These are phyloP conservation scores for Sebastes flavidus DNA, from an alignment of 2,797 vertebrate genomes.

Conservation along the genomic window DNA sequence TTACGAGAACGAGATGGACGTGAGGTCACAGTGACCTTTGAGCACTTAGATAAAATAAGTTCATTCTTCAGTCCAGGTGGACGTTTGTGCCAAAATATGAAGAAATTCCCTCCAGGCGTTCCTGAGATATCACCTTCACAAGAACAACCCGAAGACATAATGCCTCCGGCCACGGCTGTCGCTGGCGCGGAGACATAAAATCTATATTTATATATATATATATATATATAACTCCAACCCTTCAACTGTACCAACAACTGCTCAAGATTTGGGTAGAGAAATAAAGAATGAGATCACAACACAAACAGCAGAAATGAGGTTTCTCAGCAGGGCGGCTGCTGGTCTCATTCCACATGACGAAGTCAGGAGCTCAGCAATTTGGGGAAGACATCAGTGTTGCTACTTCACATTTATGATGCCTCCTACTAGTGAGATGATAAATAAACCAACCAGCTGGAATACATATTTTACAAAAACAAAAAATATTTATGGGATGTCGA, in stretches of 20 bases:
- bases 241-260: neutral
- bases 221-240: too few relatives aligned
- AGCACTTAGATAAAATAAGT: too few relatives aligned
- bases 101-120: too few relatives aligned
- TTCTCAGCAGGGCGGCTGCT: slow-evolving; percentile 15
- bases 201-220: neutral
- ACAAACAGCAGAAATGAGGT: neutral
- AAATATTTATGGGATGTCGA: neutral
- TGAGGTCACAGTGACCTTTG: too few relatives aligned
- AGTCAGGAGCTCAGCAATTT: slow-evolving; percentile 2
- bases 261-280: neutral
- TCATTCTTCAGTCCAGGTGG: too few relatives aligned
- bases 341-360: slow-evolving; percentile 16
- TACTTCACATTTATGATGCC: neutral
- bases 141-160: too few relatives aligned
- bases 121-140: too few relatives aligned
- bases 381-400: neutral
- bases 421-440: neutral
- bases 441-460: neutral
- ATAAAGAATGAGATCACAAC: neutral
- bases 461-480: neutral
- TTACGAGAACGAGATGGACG: too few relatives aligned
- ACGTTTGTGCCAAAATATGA: too few relatives aligned
- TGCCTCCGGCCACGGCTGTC: too few relatives aligned
- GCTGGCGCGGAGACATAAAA: neutral